Evolutionary conservation across 2,113 vertebrate genomes (phyloP).

Genomic region (Pomatostomus ruficeps): DNA sequence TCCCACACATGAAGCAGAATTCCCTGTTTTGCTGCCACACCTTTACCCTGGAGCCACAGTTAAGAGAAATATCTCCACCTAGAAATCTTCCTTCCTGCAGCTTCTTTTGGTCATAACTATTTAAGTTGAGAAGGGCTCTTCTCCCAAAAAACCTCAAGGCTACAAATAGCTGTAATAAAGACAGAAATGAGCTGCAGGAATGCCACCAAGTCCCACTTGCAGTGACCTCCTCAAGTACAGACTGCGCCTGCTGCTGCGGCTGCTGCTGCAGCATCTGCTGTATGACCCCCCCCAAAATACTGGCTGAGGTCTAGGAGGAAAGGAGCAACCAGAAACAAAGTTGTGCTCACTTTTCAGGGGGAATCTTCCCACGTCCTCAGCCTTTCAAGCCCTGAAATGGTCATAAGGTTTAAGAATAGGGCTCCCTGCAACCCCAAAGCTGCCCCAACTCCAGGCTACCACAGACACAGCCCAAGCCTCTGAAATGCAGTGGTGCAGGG

Average conservation of each 20-base stretch:
- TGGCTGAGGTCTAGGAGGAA: neutral
- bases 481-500: neutral
- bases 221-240: neutral
- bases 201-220: neutral
- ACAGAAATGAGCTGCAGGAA: neutral
- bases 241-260: fast-evolving
- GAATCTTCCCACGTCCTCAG: neutral
- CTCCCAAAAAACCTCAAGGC: neutral
- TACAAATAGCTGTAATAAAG: neutral
- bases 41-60: neutral
- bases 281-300: neutral
- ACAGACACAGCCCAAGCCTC: neutral
- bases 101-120: neutral
- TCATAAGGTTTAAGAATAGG: neutral
- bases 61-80: neutral
- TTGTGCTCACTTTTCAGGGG: neutral
- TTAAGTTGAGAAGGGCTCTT: neutral
- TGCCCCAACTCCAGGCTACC: neutral
- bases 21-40: neutral
- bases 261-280: neutral
- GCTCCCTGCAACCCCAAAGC: neutral
- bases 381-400: neutral
- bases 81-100: neutral
- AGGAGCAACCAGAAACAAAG: neutral
- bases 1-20: neutral